phyloP scores from a whole-genome alignment of 2,888 invertebrate genomes.

The Caenorhabditis macrosperma region DNA sequence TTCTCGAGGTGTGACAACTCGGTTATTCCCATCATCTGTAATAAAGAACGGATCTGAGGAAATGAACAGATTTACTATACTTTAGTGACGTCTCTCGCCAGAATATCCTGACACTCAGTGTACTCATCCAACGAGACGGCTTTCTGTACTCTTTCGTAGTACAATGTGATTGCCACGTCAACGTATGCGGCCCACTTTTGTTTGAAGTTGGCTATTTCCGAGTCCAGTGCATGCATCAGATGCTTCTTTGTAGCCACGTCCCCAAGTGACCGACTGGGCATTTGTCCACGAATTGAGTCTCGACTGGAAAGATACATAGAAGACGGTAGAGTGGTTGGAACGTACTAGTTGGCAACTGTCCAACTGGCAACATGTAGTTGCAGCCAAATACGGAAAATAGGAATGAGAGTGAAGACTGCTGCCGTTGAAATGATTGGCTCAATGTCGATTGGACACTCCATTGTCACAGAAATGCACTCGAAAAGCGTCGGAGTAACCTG shows the following conservation, averaged over 20 bases:
- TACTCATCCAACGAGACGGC: conserved; percentile 56
- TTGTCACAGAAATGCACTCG: conserved; percentile 41
- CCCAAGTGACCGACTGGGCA: conserved; percentile 37
- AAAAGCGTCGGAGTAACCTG: conserved; percentile 45
- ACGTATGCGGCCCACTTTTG: conserved; percentile 46
- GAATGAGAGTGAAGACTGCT: conserved; percentile 39
- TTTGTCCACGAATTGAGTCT: conserved; percentile 48
- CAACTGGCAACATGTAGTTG: conserved; percentile 54
- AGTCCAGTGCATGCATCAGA: conserved; percentile 44
- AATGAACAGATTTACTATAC: neutral
- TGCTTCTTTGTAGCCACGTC: conserved; percentile 32
- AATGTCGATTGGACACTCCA: conserved; percentile 52
- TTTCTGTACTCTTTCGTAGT: conserved; percentile 45
- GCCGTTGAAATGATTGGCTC: conserved; percentile 49
- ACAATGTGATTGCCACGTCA: conserved; percentile 23
- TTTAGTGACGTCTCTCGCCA: conserved; percentile 34
- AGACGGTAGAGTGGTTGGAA: neutral
- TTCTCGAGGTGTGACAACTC: conserved; percentile 45
- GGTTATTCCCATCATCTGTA: conserved; percentile 54
- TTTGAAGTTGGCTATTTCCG: conserved; percentile 44
- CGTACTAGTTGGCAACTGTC: conserved; percentile 45
- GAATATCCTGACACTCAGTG: conserved; percentile 44
- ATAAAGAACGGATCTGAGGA: neutral
- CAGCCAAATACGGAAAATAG: conserved; percentile 51
- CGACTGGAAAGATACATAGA: conserved; percentile 14